Evolutionary conservation across 1,140 invertebrate species (phyloP), one percentile per base, ranked within the genome.

Genomic region (Papilio glaucus): DNA sequence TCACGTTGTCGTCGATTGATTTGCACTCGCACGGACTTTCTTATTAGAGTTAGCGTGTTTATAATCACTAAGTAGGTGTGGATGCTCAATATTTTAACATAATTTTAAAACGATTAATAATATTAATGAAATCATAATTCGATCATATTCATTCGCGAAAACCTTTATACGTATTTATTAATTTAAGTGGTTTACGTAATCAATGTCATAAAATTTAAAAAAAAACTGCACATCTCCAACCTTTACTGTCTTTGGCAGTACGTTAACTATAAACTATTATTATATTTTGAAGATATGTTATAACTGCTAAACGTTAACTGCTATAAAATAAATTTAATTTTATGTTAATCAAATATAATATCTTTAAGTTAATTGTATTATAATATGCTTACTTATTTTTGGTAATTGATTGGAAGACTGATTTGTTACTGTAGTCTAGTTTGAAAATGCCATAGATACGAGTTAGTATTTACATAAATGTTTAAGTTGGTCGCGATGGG

Each of bases 371-470:
- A 84, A 87, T 65, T 77, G 74, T 82, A 72, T 38, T 41, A 71
- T 57, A 65, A 74, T 82, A 80, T 75, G 73, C 79, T 84, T 84
- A 87, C 81, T 89, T 87, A 83, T 90, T 86, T 87, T 89, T 89
- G 81, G 77, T 91, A 90, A 89, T 91, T 86, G 71, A 82, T 86
- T 91, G 81, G 84, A 92, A 92, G 90, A 92, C 90, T 92, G 90
- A 92, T 92, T 91, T 89, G 88, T 91, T 92, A 92, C 85, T 92
- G 86, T 92, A 92, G 90, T 92, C 90, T 92, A 92, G 89, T 92
- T 91, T 86, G 88, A 91, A 85, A 91, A 91, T 93, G 91, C 89
- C 89, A 93, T 91, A 93, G 89, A 93, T 89, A 90, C 84, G 80
- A 85, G 77, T 77, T 86, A 87, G 81, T 85, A 80, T 87, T 85